Conservation (phyloP, 2,113 vertebrate species). For the Herpetotheres cachinnans region DNA sequence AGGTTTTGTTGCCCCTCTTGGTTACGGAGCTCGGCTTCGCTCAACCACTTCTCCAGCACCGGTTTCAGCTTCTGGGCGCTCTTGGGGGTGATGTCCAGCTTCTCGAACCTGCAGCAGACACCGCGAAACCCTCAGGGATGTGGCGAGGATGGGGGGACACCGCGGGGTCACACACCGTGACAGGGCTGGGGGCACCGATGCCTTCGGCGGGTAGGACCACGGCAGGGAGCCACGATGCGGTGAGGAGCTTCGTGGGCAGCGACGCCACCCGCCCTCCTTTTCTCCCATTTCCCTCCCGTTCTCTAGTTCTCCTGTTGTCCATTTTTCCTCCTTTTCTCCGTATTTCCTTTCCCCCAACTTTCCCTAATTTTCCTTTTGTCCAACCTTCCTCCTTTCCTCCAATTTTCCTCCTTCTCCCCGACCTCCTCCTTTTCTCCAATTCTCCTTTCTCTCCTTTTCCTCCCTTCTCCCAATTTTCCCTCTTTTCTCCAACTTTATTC, state of each 20-base stretch:
- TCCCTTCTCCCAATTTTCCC: too few relatives aligned
- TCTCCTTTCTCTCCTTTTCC: neutral
- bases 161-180: rapidly evolving
- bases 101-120: constrained; percentile 84
- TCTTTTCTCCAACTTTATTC: neutral
- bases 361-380: neutral
- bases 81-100: constrained; percentile 96
- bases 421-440: neutral
- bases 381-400: too few relatives aligned
- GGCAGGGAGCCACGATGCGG: rapidly evolving
- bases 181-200: neutral
- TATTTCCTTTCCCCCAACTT: neutral
- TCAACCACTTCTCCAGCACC: constrained; percentile 94
- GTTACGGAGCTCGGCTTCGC: constrained; percentile 93
- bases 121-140: neutral
- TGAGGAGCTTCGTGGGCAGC: neutral
- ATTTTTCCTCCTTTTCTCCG: neutral
- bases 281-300: neutral
- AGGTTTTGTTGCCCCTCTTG: constrained; percentile 95
- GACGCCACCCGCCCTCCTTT: neutral
- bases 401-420: neutral
- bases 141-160: rapidly evolving
- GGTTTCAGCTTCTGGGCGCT: constrained; percentile 98
- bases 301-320: neutral
- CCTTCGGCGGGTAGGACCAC: rapidly evolving